Base-by-base conservation (phyloP, 2,888 invertebrate species). In the Pterostichus niger region DNA sequence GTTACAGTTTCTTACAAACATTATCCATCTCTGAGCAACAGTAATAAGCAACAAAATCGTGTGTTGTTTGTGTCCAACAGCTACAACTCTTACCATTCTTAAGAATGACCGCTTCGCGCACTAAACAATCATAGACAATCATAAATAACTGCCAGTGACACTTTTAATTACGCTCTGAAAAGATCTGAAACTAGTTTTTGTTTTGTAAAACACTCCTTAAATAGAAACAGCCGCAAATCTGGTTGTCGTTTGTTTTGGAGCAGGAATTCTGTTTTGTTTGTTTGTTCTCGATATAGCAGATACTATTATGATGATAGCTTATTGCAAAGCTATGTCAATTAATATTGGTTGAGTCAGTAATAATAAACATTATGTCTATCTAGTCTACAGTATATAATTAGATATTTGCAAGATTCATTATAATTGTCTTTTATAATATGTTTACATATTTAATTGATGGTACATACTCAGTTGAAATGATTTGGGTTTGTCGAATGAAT, bases 111-210 rank as follows among this genome's bases (percentile, higher is more conserved):
- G 59, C 59, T 11, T 31, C 5, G 59, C 13, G 54, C n/a, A 31
- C 61, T 61, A n/a, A 61, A 61, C 61, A 61, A 61, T 61, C 61
- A 61, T n/a, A 61, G 31, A n/a, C 9, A 61, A 24, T 13, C 33
- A 64, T 64, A 64, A 64, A 64, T 64, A 64, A 64, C 52, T 9
- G 33, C 1, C 40, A 64, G 35, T 35, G 64, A 59, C 59, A 64
- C 64, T 64, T 64, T 64, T 64, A 64, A 64, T 64, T 64, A 64
- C 64, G n/a, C 15, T 64, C 35, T 35, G 64, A 64, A 64, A 59
- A 35, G 35, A 64, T 33, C 33, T 31, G 31, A 61, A 13, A 9
- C 33, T 33, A 13, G 64, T 33, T 64, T 64, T 64, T 64, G 7
- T 13, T 11, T 33, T 31, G 61, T 24, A 31, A 11, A 64, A 64